Conservation (phyloP, 2,888 invertebrate genomes). For the Microctonus hyperodae region DNA sequence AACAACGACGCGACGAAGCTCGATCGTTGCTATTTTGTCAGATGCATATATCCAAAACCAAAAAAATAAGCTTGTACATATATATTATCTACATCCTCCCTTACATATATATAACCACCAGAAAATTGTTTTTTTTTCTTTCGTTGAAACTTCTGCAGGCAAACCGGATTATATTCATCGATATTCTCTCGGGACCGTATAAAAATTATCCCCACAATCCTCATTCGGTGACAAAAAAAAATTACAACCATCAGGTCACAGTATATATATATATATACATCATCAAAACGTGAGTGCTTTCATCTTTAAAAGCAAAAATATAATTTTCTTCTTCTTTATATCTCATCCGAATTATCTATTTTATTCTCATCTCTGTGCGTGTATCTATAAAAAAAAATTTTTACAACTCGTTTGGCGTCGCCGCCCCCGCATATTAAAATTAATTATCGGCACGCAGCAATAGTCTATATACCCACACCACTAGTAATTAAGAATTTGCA, state of each 20-base stretch:
- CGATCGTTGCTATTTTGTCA: background rate
- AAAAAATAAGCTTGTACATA: constrained; percentile 3
- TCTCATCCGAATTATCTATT: too few species aligned
- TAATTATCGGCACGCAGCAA: constrained; percentile 25
- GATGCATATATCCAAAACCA: constrained; percentile 14
- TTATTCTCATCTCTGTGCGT: background rate
- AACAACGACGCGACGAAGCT: constrained; percentile 18
- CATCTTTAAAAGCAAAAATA: too few species aligned
- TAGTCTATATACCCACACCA: constrained; percentile 7
- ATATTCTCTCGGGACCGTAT: background rate
- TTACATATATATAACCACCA: background rate
- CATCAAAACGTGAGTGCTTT: background rate
- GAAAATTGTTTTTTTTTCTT: background rate
- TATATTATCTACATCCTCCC: background rate
- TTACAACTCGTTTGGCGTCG: constrained; percentile 17
- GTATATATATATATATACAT: background rate
- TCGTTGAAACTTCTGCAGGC: background rate
- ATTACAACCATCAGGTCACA: background rate
- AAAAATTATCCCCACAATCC: too few species aligned
- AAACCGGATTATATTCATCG: background rate
- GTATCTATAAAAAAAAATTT: background rate
- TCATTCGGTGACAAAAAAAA: background rate
- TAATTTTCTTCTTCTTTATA: too few species aligned
- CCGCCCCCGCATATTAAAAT: constrained; percentile 28
- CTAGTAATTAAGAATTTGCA: constrained; percentile 35